Evolutionary conservation across 2,113 vertebrate genomes (phyloP), one percentile per base, ranked within the genome.

Genomic region (western clawed frog (Xenopus tropicalis)): DNA sequence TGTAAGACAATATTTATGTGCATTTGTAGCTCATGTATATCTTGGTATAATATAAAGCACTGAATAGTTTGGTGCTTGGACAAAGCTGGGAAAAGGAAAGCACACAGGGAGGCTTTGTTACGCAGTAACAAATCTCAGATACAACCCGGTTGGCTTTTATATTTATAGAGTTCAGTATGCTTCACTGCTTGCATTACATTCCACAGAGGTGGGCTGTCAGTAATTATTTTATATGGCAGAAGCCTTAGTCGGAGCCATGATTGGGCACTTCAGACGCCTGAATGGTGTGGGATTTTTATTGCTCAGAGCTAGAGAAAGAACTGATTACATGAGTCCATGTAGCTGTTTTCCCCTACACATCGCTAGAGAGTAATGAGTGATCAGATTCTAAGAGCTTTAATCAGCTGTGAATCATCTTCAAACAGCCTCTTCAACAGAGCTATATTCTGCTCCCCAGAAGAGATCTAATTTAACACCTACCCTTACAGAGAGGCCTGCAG

Each of bases 321-420:
- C 42, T 46, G 69, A 61, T 61, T 25, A 44, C 23, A 22, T 24
- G 69, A 61, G 44, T 48, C 20, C 22, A 61, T 61, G 57, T 25
- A 71, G 22, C 64, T 22, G 37, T 65, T 65, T 65, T 21, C 44
- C 42, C 25, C 46, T 37, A 44, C 37, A 70, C 68, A 24, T 17
- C 44, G 54, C 57, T 59, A 48, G 48, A 70, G 42, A 59, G 21
- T 70, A 71, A 71, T 48, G 42, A 48, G 42, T 14, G 69, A 71
- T 48, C 58, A 8, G 42, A 23, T 56, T 57, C 24, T 57, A 56
- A 69, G 66, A 61, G 57, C 69, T 61, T 71, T 71, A 71, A 71
- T 71, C 58, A 71, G 58, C 69, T 22, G 20, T 61, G 57, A 71
- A 71, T 61, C 69, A 46, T 61, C 57, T 61, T 61, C 69, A 71